Conservation (phyloP, 1,140 invertebrate species). For the Eriosoma lanigerum region DNA sequence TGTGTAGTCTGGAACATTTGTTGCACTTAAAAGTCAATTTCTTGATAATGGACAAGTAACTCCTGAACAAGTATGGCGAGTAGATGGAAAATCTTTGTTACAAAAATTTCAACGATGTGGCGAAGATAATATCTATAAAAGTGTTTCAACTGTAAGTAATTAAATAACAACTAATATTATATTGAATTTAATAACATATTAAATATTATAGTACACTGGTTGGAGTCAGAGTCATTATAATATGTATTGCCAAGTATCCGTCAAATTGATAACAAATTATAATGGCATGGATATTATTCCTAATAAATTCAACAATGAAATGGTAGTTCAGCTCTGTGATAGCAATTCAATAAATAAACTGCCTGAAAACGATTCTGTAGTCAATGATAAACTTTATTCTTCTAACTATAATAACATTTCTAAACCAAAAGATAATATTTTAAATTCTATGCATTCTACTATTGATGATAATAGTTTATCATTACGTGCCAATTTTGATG, state of each 20-base stretch:
- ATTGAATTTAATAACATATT: neutral
- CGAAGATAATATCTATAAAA: conserved; percentile 16
- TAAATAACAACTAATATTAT: neutral
- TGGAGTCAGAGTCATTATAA: conserved; percentile 10
- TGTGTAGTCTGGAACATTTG: conserved; percentile 9
- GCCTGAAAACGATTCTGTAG: neutral
- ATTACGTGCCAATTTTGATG: conserved; percentile 70
- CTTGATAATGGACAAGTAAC: neutral
- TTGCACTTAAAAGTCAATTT: conserved; percentile 20
- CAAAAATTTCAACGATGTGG: conserved; percentile 79
- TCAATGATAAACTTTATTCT: no score
- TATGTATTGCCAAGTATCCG: neutral
- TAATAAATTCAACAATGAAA: neutral
- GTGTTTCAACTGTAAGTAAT: conserved; percentile 3
- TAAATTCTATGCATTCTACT: conserved; percentile 12
- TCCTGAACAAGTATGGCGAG: conserved; percentile 72
- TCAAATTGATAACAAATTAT: neutral
- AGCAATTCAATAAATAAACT: neutral
- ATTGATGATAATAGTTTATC: conserved; percentile 73
- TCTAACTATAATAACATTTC: neutral
- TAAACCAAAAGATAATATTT: neutral
- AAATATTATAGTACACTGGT: conserved; percentile 18
- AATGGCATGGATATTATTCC: neutral
- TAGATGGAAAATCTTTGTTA: conserved; percentile 81
- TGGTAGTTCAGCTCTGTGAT: neutral